phyloP scores from a whole-genome alignment of 2,888 invertebrate genomes.

The Synanthedon tipuliformis region DNA sequence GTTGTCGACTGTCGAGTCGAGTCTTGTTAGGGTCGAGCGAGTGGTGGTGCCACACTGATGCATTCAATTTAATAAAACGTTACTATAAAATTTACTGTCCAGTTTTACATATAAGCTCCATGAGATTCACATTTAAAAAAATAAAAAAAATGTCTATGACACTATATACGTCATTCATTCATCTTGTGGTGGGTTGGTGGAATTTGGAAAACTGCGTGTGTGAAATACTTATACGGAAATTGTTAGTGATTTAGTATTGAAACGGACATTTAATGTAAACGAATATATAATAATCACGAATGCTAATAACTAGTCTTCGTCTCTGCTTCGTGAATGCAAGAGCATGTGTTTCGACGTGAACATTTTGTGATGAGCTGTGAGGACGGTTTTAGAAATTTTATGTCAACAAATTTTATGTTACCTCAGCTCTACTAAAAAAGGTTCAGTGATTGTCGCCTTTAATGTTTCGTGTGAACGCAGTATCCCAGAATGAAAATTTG shows the following conservation, averaged over 20 bases:
- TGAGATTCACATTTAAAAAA: too few relatives aligned
- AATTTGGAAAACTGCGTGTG: conserved; percentile 44
- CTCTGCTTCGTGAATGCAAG: conserved; percentile 37
- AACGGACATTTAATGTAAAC: too few relatives aligned
- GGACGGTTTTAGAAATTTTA: conserved; percentile 34
- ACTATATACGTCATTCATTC: too few relatives aligned
- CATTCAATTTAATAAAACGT: neutral
- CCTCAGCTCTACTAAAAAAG: conserved; percentile 12
- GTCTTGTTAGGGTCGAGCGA: too few relatives aligned
- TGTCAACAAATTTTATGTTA: conserved; percentile 56
- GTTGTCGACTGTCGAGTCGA: too few relatives aligned
- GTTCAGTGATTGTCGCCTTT: conserved; percentile 19
- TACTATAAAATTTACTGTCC: neutral
- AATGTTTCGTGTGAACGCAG: neutral
- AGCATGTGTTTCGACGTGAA: conserved; percentile 68
- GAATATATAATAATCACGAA: conserved; percentile 16
- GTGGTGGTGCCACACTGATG: too few relatives aligned
- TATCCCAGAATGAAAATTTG: conserved; percentile 9
- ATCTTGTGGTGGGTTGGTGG: too few relatives aligned
- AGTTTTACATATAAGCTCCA: neutral
- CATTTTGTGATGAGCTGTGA: conserved; percentile 38
- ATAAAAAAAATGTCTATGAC: too few relatives aligned
- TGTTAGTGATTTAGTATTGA: conserved; percentile 56
- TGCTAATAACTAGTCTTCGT: conserved; percentile 31
- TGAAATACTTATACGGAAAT: conserved; percentile 39